These are phyloP conservation scores for Apomyelois bistriatella DNA, from an alignment of 2,888 invertebrate genomes.

Conservation along the genomic window DNA sequence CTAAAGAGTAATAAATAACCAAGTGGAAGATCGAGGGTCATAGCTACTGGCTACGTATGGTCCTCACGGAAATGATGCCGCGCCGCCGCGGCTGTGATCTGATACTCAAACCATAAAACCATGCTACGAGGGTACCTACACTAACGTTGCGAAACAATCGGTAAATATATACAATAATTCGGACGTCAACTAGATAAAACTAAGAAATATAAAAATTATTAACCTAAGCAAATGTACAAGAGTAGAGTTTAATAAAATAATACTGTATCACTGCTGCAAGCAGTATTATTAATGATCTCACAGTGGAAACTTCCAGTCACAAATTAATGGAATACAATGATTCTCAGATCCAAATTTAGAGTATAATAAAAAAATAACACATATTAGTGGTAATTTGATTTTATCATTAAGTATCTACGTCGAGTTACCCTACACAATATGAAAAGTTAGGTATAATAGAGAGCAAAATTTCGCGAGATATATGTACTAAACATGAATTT, in stretches of 20 bases:
- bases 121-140: not conserved
- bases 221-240: conserved; percentile 70
- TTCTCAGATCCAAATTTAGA: not conserved
- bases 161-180: conserved; percentile 32
- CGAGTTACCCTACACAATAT: conserved; percentile 32
- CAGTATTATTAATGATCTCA: conserved; percentile 58
- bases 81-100: not conserved
- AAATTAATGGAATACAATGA: conserved; percentile 23
- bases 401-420: conserved; percentile 10
- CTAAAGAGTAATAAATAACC: conserved; percentile 71
- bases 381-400: conserved; percentile 29
- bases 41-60: conserved; percentile 32
- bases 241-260: conserved; percentile 72
- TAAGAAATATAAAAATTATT: conserved; percentile 56
- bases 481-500: conserved; percentile 39
- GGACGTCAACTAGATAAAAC: conserved; percentile 56
- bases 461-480: conserved; percentile 52
- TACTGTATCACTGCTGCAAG: conserved; percentile 73
- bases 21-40: conserved; percentile 65
- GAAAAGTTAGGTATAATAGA: conserved; percentile 64
- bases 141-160: conserved; percentile 5
- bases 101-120: not conserved
- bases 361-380: conserved; percentile 36
- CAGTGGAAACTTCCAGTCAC: conserved; percentile 13
- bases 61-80: not conserved